Percentiles rank a stretch among this genome's conserved stretches.
phyloP scores from a whole-genome alignment of 2,113 vertebrate genomes.

The Peromyscus californicus region DNA sequence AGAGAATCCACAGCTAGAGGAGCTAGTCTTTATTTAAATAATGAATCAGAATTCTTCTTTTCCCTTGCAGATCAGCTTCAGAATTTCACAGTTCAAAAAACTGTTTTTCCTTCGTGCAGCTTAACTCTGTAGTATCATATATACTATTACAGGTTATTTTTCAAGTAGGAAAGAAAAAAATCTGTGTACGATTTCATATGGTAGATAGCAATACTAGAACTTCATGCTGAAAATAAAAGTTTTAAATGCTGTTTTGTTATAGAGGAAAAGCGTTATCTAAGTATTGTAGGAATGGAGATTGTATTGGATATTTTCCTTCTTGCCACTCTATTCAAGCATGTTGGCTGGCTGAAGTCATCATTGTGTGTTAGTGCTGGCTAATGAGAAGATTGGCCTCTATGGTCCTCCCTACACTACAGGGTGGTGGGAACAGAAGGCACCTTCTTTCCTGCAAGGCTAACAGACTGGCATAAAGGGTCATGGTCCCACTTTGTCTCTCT shows the following conservation, averaged over 20 bases:
- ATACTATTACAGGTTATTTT: not conserved
- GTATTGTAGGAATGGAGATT: not conserved
- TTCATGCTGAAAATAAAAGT: conserved; percentile 47
- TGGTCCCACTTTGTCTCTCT: not conserved
- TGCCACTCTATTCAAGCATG: not conserved
- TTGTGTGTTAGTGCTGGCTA: not conserved
- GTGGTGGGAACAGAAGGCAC: not conserved
- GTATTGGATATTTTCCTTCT: not conserved
- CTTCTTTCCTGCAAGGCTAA: not conserved
- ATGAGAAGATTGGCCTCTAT: too few relatives aligned
- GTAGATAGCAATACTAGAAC: not conserved
- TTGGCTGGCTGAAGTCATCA: not conserved
- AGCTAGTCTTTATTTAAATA: not conserved
- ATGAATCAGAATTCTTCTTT: conserved; percentile 12
- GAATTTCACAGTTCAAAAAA: conserved; percentile 13
- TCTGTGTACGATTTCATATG: conserved; percentile 2
- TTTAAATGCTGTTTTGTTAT: not conserved
- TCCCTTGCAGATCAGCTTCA: conserved; percentile 16
- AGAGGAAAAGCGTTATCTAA: not conserved
- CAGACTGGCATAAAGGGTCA: not conserved
- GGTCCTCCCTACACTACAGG: not conserved
- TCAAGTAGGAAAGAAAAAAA: conserved; percentile 1
- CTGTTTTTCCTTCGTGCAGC: not conserved
- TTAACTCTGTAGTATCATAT: not conserved
- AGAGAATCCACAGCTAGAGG: not conserved